phyloP scores from a whole-genome alignment of 1,140 invertebrate species.

The Cyphomyrmex costatus region DNA sequence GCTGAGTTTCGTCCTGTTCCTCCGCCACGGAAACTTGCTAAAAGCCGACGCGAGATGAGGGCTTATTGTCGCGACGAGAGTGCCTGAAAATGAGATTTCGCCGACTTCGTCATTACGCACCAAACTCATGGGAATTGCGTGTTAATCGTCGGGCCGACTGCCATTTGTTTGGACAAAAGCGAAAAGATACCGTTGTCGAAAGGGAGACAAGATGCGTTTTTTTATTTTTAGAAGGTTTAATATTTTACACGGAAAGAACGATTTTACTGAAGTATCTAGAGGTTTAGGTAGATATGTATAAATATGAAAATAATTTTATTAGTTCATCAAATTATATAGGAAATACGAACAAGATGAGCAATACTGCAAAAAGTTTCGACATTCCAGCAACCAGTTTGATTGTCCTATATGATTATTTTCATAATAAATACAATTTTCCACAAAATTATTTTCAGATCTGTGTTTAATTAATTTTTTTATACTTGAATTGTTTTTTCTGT shows the following conservation, averaged over 20 bases:
- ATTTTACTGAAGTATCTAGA: no score
- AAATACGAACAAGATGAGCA: no score
- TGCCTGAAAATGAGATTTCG: constrained; percentile 39
- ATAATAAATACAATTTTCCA: no score
- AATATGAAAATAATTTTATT: no score
- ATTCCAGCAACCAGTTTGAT: no score
- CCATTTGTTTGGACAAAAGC: not conserved
- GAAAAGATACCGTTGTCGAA: not conserved
- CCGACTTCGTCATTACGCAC: constrained; percentile 11
- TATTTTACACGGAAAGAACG: not conserved
- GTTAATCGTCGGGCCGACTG: constrained; percentile 12
- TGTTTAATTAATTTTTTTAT: not conserved
- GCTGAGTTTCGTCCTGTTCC: not conserved
- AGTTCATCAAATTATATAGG: no score
- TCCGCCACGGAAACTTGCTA: constrained; percentile 31
- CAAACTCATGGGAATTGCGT: constrained; percentile 20
- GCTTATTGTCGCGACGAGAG: constrained; percentile 48
- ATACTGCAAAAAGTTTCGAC: no score
- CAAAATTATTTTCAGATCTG: no score
- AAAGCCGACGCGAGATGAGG: constrained; percentile 45
- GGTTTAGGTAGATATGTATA: no score
- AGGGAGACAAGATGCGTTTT: not conserved
- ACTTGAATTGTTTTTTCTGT: not conserved
- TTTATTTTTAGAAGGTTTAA: not conserved
- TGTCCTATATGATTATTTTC: no score